Evolutionary conservation across 2,113 vertebrate genomes (phyloP).

Genomic region (Andinoacara biseriatus): DNA sequence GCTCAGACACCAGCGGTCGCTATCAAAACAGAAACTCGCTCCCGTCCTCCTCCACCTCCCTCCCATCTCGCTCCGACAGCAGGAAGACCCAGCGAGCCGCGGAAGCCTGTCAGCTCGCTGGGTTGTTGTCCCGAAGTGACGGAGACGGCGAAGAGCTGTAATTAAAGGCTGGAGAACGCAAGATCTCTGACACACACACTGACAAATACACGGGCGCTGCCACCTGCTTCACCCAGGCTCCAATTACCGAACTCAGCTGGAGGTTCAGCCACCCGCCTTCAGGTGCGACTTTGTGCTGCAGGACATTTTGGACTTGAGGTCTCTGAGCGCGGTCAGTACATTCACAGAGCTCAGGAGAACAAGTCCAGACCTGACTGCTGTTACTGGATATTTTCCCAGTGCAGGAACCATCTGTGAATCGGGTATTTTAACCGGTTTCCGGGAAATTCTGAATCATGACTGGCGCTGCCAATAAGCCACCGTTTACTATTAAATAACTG

Average conservation of each 20-base stretch:
- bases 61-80: not conserved
- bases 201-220: conserved; percentile 5
- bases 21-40: not conserved
- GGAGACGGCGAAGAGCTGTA: conserved; percentile 39
- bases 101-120: not conserved
- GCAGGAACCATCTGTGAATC: not conserved
- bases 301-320: not conserved
- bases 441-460: not conserved
- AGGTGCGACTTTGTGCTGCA: not conserved
- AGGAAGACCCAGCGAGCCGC: not conserved
- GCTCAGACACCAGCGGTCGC: not conserved
- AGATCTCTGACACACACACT: conserved; percentile 17
- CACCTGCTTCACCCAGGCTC: conserved; percentile 56
- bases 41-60: not conserved
- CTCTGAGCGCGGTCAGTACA: not conserved
- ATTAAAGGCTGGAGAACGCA: conserved; percentile 38
- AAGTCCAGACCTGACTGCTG: not conserved
- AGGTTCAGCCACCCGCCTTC: not conserved
- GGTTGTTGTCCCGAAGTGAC: conserved; percentile 17
- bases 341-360: not conserved
- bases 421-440: not conserved
- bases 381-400: not conserved
- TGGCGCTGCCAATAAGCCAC: not conserved
- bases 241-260: conserved; percentile 45
- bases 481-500: not conserved